A percentile compares a stretch with the other conserved stretches of the same genome.
Conservation (phyloP, 1,140 invertebrate genomes). For the Zophobas morio region DNA sequence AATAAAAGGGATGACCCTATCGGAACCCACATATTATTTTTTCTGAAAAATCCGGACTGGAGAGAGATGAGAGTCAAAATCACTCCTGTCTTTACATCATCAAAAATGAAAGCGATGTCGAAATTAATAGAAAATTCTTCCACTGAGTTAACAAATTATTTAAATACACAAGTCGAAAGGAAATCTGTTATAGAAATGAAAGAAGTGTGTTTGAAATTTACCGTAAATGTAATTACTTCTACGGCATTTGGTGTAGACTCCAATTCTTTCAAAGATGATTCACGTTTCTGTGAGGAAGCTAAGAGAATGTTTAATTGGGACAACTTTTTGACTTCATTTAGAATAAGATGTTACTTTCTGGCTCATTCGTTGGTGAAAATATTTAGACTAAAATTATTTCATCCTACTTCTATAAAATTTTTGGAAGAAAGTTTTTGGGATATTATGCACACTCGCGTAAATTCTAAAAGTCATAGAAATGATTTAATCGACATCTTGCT, state of each 20-base stretch:
- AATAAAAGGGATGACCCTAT: constrained; percentile 47
- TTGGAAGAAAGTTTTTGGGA: constrained; percentile 51
- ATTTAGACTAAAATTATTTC: constrained; percentile 61
- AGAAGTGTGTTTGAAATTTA: constrained; percentile 66
- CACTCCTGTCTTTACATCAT: constrained; percentile 71
- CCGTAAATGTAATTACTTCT: constrained; percentile 69
- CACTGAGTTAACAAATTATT: constrained; percentile 53
- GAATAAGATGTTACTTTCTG: constrained; percentile 62
- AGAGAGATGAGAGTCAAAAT: constrained; percentile 69
- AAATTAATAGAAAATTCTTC: constrained; percentile 58
- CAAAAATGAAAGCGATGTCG: constrained; percentile 70
- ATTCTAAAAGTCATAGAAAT: constrained; percentile 46
- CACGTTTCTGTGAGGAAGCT: constrained; percentile 63
- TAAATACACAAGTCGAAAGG: constrained; percentile 43
- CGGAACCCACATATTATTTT: constrained; percentile 57
- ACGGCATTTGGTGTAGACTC: constrained; percentile 70
- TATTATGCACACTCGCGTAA: constrained; percentile 54
- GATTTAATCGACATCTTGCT: constrained; percentile 62
- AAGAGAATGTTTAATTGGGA: constrained; percentile 56
- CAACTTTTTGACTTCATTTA: constrained; percentile 45
- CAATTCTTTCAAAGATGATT: constrained; percentile 67
- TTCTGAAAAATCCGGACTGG: constrained; percentile 67
- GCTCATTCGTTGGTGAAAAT: constrained; percentile 57
- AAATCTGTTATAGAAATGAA: constrained; percentile 56
- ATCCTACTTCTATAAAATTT: constrained; percentile 51